phyloP scores from a whole-genome alignment of 1,140 invertebrate species.

The Drosophila sp. region DNA sequence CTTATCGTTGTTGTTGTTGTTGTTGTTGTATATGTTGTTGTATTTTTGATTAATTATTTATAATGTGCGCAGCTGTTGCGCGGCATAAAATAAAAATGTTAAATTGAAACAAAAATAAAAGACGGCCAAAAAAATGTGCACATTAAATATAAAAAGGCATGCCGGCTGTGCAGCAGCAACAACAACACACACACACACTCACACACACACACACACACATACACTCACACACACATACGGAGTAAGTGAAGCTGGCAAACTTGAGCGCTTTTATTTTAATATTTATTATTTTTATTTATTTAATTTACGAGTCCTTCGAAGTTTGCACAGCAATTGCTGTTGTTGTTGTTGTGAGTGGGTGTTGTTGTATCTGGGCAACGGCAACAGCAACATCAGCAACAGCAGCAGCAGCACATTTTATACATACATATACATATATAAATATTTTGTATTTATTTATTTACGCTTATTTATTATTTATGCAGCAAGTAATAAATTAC shows the following conservation, averaged over 20 bases:
- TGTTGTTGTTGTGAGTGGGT: slow-evolving; percentile 8
- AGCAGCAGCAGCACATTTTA: slow-evolving; percentile 18
- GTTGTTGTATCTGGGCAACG: slow-evolving; percentile 3
- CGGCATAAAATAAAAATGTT: slow-evolving; percentile 51
- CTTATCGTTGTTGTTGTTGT: slow-evolving; percentile 35
- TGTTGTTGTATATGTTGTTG: too few relatives aligned
- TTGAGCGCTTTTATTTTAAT: slow-evolving; percentile 52
- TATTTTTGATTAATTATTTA: slow-evolving; percentile 74
- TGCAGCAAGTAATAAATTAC: slow-evolving; percentile 83
- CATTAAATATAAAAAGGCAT: slow-evolving; percentile 46
- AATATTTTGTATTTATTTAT: slow-evolving; percentile 82
- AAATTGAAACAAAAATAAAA: slow-evolving; percentile 22
- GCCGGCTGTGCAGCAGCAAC: slow-evolving; percentile 19
- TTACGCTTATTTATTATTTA: slow-evolving; percentile 84
- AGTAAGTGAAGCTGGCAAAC: slow-evolving; percentile 17
- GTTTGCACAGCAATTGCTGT: slow-evolving; percentile 37
- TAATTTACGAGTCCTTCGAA: slow-evolving; percentile 61
- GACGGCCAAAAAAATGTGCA: slow-evolving; percentile 13
- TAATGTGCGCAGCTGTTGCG: slow-evolving; percentile 68
- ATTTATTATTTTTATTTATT: slow-evolving; percentile 70
- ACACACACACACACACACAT: slow-evolving; percentile 19
- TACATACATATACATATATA: slow-evolving; percentile 53
- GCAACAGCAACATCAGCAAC: neutral
- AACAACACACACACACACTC: slow-evolving; percentile 31
- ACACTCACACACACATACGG: too few relatives aligned